Conservation (phyloP, 2,113 vertebrate genomes). For the Phalacrocorax carbo region DNA sequence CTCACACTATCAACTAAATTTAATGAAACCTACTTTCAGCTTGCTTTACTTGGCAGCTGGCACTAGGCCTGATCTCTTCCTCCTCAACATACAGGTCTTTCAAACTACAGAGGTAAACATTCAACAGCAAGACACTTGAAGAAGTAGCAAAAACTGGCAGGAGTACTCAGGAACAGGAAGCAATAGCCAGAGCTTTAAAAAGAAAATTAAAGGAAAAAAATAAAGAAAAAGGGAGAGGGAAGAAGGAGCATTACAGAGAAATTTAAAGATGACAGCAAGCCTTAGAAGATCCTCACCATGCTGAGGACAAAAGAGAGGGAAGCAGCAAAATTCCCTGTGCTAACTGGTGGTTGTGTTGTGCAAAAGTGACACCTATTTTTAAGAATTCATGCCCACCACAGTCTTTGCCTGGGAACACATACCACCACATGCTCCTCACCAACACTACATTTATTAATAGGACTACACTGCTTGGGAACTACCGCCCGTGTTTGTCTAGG, state of each 20-base stretch:
- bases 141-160: background rate
- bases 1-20: background rate
- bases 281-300: background rate
- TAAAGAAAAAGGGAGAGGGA: fast-evolving
- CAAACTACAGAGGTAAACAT: background rate
- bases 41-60: background rate
- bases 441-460: background rate
- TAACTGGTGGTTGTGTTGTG: background rate
- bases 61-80: background rate
- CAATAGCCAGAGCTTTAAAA: background rate
- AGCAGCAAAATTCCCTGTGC: background rate
- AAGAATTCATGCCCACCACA: background rate
- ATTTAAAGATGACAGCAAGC: background rate
- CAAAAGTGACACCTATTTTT: background rate
- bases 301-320: background rate
- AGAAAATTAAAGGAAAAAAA: background rate
- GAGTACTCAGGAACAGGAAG: background rate
- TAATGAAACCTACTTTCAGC: background rate
- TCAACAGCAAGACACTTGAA: background rate
- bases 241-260: background rate
- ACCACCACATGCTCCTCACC: background rate
- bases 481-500: background rate
- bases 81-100: background rate
- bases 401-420: background rate
- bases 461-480: background rate